Evolutionary conservation across 2,113 vertebrate species (phyloP), one percentile per base, ranked within the genome.

Genomic region (Hemibagrus wyckioides): DNA sequence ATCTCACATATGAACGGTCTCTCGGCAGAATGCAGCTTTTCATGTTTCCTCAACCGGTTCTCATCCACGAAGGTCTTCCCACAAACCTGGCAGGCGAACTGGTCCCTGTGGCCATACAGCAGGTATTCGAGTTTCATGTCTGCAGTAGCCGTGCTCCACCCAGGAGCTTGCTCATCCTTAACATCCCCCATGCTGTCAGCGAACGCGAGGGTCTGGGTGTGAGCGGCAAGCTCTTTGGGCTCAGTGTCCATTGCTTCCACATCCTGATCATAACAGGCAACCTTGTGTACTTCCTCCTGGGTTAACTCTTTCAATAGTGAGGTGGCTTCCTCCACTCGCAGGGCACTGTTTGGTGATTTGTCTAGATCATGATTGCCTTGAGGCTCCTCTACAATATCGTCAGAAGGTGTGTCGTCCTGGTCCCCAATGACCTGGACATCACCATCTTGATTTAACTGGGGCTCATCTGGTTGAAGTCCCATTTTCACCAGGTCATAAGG

Each of bases 51-150:
- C 94, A 98, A 89, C 4, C 97, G 95, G 6, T 97, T 97, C 91
- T 99, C 98, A 28, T 98, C 94, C 13, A 97, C 94, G 92, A 99
- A 99, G 4, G 97, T 96, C 89, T 99, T 99, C 1, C 97, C 94
- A 1, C 97, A 94, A 6, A 95, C 95, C 92, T 97, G 98, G 88
- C 97, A 99, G 15, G 96, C 96, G 44, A 97, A 97, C 89, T 99
- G 98, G 89, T 99, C 98, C 41, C 98, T 96, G 92, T 99, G 98
- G 76, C 98, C 98, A 0, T 99, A 99, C 25, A 99, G 95, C 83
- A 99, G 92, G 90, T 99, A 99, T 88, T 99, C 98, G 90, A 99
- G 97, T 92, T 99, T 99, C 98, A 99, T 99, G 92, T 99, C 98
- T 91, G 92, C 93, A 88, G 89, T 93, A 44, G 96, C 95, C 1